Base-by-base conservation (phyloP, 2,888 invertebrate species). In the Acrobasis suavella region DNA sequence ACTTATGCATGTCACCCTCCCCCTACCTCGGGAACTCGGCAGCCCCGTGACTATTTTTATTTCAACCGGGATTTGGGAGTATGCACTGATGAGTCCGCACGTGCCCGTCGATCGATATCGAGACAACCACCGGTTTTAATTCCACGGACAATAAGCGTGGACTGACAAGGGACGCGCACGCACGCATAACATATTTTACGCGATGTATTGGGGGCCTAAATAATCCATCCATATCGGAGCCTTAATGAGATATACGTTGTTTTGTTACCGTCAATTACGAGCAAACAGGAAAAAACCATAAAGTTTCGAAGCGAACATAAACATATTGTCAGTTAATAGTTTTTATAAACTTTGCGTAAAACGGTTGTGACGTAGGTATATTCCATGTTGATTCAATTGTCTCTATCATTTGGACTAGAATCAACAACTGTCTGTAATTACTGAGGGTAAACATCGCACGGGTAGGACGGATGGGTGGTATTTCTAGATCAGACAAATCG, bases 1-100 rank as follows among this genome's bases (percentile, higher is more conserved):
- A 91, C 88, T 91, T 89, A 91, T 92, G 90, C 86, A 92, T 91
- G 86, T 82, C 72, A 73, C 70, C 72, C 77, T 74, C 73, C 65
- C 64, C 66, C 61, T 69, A 65, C 55, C 73, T 67, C 72, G 72
- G 61, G 69, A 69, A 68, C 64, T 65, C 69, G 68, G 63, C 68
- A 72, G 77, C 80, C 78, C 73, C 72, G 69, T 67, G 68, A 75
- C 83, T 83, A 86, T 83, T 87, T 89, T 87, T 86, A 85, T 87
- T 85, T 83, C 77, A 83, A 80, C 76, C 76, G 81, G 85, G 85
- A 86, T 86, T 87, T 86, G 82, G 85, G 78, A 73, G 75, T 71
- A 82, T 84, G 83, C 83, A 82, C 76, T 80, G 84, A 85, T 83
- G 84, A 78, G 75, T 76, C 75, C 76, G 78, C 83, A 84, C 84